phyloP scores from a whole-genome alignment of 2,888 invertebrate genomes.

The Drosophila borealis region DNA sequence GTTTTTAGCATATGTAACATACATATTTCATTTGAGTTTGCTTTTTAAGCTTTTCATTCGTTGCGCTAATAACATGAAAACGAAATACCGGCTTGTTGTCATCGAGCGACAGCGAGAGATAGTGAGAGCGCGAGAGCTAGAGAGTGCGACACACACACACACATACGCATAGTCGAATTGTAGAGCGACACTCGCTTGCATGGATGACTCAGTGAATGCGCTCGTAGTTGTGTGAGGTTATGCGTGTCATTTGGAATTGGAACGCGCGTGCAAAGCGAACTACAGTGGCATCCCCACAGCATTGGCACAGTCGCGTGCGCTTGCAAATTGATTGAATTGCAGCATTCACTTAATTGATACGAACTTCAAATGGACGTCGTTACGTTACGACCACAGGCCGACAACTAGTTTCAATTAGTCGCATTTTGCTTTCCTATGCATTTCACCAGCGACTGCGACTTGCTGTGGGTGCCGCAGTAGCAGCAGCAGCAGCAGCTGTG shows the following conservation, averaged over 20 bases:
- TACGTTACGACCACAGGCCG: conserved; percentile 36
- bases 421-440: conserved; percentile 56
- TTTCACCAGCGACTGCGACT: conserved; percentile 48
- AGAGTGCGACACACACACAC: conserved; percentile 7
- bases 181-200: conserved; percentile 29
- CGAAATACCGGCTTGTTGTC: conserved; percentile 79
- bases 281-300: conserved; percentile 57
- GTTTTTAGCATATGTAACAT: conserved; percentile 33
- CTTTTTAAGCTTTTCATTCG: conserved; percentile 65
- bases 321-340: conserved; percentile 68
- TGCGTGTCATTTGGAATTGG: conserved; percentile 72
- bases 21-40: conserved; percentile 50
- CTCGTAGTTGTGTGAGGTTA: conserved; percentile 75
- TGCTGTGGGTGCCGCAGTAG: conserved; percentile 34
- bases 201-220: conserved; percentile 72
- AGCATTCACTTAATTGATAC: conserved; percentile 81
- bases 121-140: conserved; percentile 20
- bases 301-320: conserved; percentile 24
- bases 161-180: conserved; percentile 4
- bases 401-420: conserved; percentile 71
- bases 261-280: conserved; percentile 60
- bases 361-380: conserved; percentile 79
- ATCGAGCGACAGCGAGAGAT: conserved; percentile 41
- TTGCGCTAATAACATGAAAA: conserved; percentile 66
- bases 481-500: conserved; percentile 43